A percentile compares a stretch with the other conserved stretches of the same genome.
Conservation (phyloP, 1,140 invertebrate species). For the Saxidomus purpurata region DNA sequence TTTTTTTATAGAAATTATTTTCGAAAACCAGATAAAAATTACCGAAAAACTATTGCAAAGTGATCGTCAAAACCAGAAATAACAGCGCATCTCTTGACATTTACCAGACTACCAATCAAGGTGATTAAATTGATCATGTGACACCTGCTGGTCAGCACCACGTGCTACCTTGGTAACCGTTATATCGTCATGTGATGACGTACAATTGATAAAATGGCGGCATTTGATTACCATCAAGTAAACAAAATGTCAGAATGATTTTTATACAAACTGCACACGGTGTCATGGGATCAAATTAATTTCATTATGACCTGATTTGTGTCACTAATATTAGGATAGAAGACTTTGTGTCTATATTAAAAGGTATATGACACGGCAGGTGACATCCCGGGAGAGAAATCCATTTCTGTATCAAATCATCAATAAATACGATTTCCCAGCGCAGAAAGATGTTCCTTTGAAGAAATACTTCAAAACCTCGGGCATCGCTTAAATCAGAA, state of each 20-base stretch:
- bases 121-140: neutral
- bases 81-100: neutral
- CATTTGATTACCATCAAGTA: conserved; percentile 30
- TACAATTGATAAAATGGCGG: conserved; percentile 46
- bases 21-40: too few species aligned
- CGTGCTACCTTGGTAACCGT: conserved; percentile 22
- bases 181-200: conserved; percentile 48
- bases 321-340: neutral
- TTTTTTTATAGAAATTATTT: too few species aligned
- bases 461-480: too few species aligned
- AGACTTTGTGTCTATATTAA: conserved; percentile 17
- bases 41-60: too few species aligned
- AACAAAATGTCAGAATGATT: conserved; percentile 46
- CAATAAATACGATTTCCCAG: too few species aligned
- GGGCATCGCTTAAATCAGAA: too few species aligned
- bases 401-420: neutral
- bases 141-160: conserved; percentile 20
- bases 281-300: conserved; percentile 37
- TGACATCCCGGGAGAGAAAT: conserved; percentile 18
- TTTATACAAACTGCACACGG: conserved; percentile 29
- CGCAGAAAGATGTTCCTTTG: too few species aligned
- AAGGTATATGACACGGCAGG: conserved; percentile 32
- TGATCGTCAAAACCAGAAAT: too few species aligned
- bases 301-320: neutral
- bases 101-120: conserved; percentile 37